phyloP scores from a whole-genome alignment of 2,888 invertebrate genomes.

The Conomelus anceps region DNA sequence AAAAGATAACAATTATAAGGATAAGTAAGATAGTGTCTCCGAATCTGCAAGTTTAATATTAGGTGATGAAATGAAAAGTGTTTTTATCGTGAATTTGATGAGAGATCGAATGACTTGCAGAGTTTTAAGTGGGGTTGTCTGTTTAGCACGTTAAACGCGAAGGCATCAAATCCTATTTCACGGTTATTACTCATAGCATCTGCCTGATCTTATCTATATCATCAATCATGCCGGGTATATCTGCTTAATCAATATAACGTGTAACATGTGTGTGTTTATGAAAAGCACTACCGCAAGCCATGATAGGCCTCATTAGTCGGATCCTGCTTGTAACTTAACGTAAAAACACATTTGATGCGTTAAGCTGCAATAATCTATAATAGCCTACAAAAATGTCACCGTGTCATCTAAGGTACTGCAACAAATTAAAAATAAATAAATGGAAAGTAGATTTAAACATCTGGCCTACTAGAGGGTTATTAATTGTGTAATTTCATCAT shows the following conservation, averaged over 20 bases:
- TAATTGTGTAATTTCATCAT: no score
- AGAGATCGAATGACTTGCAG: background rate
- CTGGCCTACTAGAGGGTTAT: no score
- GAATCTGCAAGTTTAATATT: background rate
- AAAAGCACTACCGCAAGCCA: background rate
- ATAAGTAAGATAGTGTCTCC: no score
- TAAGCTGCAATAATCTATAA: background rate
- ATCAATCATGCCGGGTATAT: background rate
- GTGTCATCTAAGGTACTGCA: no score
- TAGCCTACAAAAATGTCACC: no score
- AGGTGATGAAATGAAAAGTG: background rate
- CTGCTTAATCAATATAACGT: background rate
- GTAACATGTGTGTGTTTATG: background rate
- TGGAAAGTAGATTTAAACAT: no score
- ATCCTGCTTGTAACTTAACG: background rate
- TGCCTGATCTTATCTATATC: conserved; percentile 1
- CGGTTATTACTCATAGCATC: conserved; percentile 4
- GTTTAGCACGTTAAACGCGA: background rate
- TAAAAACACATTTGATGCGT: background rate
- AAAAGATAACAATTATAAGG: background rate
- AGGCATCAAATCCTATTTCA: background rate
- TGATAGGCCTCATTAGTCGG: background rate
- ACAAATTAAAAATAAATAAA: no score
- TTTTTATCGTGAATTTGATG: background rate
- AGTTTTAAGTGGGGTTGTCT: background rate